A percentile compares a stretch with the other conserved stretches of the same genome.
Conservation (phyloP, 2,888 invertebrate species). For the Callyntrura guangdongensis region DNA sequence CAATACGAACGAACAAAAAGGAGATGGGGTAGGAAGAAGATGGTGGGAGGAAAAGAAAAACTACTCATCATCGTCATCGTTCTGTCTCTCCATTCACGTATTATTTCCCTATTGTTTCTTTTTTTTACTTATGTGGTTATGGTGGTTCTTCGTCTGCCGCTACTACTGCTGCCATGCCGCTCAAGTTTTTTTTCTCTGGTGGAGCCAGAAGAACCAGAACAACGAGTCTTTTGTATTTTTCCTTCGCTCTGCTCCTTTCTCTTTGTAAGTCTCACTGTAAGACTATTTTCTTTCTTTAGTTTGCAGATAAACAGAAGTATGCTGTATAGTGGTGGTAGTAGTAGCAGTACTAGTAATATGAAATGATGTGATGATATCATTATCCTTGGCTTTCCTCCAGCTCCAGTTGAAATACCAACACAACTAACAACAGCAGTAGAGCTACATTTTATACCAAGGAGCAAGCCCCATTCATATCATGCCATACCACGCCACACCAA, state of each 20-base stretch:
- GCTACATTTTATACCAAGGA: slow-evolving; percentile 30
- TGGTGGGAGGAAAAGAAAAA: not conserved
- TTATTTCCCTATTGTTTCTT: not conserved
- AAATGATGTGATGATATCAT: slow-evolving; percentile 73
- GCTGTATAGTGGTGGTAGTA: slow-evolving; percentile 14
- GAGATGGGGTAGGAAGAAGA: not conserved
- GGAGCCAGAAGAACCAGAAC: slow-evolving; percentile 36
- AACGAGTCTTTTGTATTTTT: slow-evolving; percentile 43
- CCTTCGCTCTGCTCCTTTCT: slow-evolving; percentile 19
- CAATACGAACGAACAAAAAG: not conserved
- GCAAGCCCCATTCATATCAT: slow-evolving; percentile 52
- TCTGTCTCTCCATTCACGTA: not conserved
- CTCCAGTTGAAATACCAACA: slow-evolving; percentile 29
- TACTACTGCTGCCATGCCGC: not conserved
- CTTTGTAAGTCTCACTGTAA: not conserved
- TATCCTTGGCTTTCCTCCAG: slow-evolving; percentile 79
- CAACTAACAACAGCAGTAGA: slow-evolving; percentile 3
- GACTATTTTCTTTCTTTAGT: not conserved
- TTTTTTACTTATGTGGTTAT: slow-evolving; percentile 32
- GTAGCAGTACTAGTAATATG: slow-evolving; percentile 38
- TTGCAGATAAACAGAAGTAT: slow-evolving; percentile 30
- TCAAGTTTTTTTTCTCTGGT: slow-evolving; percentile 14
- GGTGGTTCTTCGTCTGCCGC: slow-evolving; percentile 9
- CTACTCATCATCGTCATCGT: slow-evolving; percentile 43
- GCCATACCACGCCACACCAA: slow-evolving; percentile 20